phyloP scores from a whole-genome alignment of 2,797 vertebrate genomes.

The Chrysocyon brachyurus region DNA sequence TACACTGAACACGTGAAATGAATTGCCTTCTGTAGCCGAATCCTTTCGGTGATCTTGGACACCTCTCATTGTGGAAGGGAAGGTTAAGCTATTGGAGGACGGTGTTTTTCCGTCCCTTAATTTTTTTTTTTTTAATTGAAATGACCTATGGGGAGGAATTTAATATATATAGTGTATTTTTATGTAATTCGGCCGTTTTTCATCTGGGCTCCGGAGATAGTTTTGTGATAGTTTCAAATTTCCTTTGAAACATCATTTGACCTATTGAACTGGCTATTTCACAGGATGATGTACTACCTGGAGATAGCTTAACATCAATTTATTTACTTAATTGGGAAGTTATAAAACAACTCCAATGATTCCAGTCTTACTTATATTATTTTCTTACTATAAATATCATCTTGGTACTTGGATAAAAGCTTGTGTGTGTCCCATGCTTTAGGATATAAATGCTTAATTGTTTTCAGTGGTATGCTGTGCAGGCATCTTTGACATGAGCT shows the following conservation, averaged over 20 bases:
- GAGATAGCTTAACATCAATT: neutral
- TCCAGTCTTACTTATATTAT: neutral
- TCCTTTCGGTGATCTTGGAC: constrained; percentile 9
- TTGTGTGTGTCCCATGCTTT: constrained; percentile 2
- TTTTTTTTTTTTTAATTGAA: neutral
- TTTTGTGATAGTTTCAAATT: neutral
- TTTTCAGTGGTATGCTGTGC: constrained; percentile 59
- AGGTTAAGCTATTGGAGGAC: constrained; percentile 52
- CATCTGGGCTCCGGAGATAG: neutral
- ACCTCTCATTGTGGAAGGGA: constrained; percentile 5
- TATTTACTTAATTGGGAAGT: constrained; percentile 19
- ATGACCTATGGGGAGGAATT: constrained; percentile 17
- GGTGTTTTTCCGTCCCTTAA: neutral
- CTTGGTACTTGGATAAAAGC: constrained; percentile 8
- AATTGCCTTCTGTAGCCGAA: constrained; percentile 32
- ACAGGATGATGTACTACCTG: neutral
- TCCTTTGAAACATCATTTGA: neutral
- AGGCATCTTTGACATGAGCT: constrained; percentile 62
- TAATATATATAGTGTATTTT: neutral
- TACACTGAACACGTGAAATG: constrained; percentile 66
- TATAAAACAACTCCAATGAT: constrained; percentile 3
- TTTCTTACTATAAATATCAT: constrained; percentile 13
- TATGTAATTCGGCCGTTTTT: neutral
- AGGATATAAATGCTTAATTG: constrained; percentile 35
- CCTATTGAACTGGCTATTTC: constrained; percentile 44